Conservation (phyloP, 2,888 invertebrate genomes). For the Pimpla rufipes region DNA sequence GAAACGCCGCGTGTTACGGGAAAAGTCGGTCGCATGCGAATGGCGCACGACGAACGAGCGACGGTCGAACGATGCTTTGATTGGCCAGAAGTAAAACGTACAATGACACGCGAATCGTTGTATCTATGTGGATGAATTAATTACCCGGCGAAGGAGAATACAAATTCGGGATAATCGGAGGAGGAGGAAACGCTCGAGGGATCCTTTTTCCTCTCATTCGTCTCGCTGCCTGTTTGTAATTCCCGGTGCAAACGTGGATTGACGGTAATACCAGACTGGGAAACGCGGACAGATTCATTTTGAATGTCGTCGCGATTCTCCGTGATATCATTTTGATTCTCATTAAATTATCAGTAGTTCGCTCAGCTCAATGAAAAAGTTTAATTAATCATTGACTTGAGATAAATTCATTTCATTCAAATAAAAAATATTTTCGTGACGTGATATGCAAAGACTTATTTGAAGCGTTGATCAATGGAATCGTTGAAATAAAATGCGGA, state of each 20-base stretch:
- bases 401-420: background rate
- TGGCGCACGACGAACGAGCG: slow-evolving; percentile 27
- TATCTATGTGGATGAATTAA: slow-evolving; percentile 38
- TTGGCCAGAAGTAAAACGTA: slow-evolving; percentile 39
- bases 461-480: background rate
- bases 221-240: background rate
- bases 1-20: background rate
- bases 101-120: slow-evolving; percentile 43
- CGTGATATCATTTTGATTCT: too few species aligned
- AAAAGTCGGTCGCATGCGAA: slow-evolving; percentile 5
- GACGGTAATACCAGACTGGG: background rate
- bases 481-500: background rate
- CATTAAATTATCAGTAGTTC: too few species aligned
- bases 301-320: too few species aligned
- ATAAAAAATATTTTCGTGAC: too few species aligned
- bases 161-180: background rate
- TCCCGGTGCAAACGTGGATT: background rate
- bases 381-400: too few species aligned
- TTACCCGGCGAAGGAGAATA: slow-evolving; percentile 10
- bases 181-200: slow-evolving; percentile 30
- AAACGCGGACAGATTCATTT: too few species aligned
- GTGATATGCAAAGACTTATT: background rate
- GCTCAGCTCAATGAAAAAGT: too few species aligned
- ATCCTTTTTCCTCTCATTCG: background rate
- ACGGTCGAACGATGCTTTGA: slow-evolving; percentile 47